Conservation (phyloP, 2,797 vertebrate species). For the Thunnus albacares region DNA sequence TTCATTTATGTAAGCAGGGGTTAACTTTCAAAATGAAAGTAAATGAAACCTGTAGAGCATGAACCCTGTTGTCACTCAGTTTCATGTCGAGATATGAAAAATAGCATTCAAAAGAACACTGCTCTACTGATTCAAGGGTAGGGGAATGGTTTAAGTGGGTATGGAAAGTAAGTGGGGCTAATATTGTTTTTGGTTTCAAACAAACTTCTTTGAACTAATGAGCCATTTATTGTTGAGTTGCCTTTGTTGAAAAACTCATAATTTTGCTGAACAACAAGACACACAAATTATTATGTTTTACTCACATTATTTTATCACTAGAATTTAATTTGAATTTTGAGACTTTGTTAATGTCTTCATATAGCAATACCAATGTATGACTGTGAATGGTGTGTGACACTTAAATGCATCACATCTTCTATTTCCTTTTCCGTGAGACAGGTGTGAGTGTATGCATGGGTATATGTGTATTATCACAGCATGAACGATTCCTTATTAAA, state of each 20-base stretch:
- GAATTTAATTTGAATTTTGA: background rate
- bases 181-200: slow-evolving; percentile 63
- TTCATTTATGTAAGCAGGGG: slow-evolving; percentile 68
- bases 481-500: slow-evolving; percentile 37
- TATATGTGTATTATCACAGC: slow-evolving; percentile 20
- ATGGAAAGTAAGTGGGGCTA: slow-evolving; percentile 48
- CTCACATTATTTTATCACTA: background rate
- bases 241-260: slow-evolving; percentile 56
- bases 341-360: background rate
- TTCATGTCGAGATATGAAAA: slow-evolving; percentile 62
- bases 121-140: slow-evolving; percentile 45
- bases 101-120: slow-evolving; percentile 53
- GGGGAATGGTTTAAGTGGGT: slow-evolving; percentile 4
- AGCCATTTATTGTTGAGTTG: slow-evolving; percentile 46
- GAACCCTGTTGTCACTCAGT: slow-evolving; percentile 54
- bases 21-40: slow-evolving; percentile 67
- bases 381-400: background rate
- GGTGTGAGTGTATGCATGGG: slow-evolving; percentile 1
- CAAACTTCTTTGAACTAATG: slow-evolving; percentile 58
- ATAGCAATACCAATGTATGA: background rate
- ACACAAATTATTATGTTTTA: slow-evolving; percentile 17
- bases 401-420: background rate
- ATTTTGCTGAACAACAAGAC: slow-evolving; percentile 28
- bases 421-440: slow-evolving; percentile 16
- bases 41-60: slow-evolving; percentile 61